A percentile compares a stretch with the other conserved stretches of the same genome.
phyloP scores from a whole-genome alignment of 2,797 vertebrate genomes.

The Chiloscyllium punctatum region DNA sequence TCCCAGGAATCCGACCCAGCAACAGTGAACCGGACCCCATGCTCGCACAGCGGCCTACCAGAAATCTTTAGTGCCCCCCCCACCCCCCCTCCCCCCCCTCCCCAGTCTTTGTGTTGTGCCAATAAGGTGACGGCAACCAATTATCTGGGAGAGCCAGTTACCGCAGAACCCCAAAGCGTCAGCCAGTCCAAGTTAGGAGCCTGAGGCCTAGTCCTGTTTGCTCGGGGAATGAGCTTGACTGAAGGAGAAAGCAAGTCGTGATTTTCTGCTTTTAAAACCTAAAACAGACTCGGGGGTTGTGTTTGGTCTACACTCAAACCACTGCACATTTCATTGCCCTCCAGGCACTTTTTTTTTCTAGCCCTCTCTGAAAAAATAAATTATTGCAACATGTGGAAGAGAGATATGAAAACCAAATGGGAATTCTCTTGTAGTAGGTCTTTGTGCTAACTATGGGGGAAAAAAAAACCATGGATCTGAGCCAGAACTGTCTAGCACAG shows the following conservation, averaged over 20 bases:
- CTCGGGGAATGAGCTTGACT: background rate
- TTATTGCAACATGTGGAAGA: constrained; percentile 31
- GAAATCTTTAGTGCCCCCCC: too few relatives aligned
- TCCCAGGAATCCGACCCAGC: too few relatives aligned
- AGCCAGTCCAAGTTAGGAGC: background rate
- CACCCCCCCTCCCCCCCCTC: too few relatives aligned
- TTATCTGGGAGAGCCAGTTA: background rate
- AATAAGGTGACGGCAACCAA: too few relatives aligned
- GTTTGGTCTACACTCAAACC: constrained; percentile 21
- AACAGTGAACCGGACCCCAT: too few relatives aligned
- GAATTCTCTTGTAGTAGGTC: constrained; percentile 20
- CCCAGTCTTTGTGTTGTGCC: too few relatives aligned
- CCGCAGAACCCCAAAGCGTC: background rate
- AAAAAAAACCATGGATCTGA: background rate
- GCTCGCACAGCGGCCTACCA: too few relatives aligned
- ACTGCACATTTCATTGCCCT: background rate
- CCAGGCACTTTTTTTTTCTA: background rate
- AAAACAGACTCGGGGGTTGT: background rate
- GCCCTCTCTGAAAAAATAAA: constrained; percentile 26
- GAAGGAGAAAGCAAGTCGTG: background rate
- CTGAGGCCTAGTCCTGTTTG: background rate
- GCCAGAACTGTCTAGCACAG: background rate
- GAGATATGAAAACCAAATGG: constrained; percentile 28
- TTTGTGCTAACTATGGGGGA: background rate
- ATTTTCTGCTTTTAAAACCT: background rate